Evolutionary conservation across 2,888 invertebrate species (phyloP), one percentile per base, ranked within the genome.

Genomic region (Apoderus coryli): DNA sequence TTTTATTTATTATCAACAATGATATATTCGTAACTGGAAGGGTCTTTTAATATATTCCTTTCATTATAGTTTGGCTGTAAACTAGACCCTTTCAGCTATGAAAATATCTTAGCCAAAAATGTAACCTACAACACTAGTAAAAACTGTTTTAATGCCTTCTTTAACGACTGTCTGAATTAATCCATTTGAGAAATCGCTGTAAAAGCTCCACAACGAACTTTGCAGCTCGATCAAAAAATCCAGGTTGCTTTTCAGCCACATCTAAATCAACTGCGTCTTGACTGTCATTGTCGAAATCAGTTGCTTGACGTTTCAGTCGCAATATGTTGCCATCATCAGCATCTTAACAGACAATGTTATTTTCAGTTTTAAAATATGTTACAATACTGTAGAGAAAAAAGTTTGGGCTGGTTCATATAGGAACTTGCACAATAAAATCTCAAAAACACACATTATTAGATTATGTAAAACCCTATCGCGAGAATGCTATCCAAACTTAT

Each of bases 111-210:
- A 40, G 10, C 41, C 38, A 23, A 40, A 30, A 14, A 41, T 31
- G 31, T 35, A 36, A 2, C 35, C 35, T 5, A 32, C 32, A 4
- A 37, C 35, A 28, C 32, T 26, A 12, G 24, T 16, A 4, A 32
- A 11, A 4, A 36, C 40, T 1, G 29, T 29, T 16, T 13, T 25
- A n/a, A 35, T 14, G 7, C 34, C 36, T 25, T 33, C 34, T 14
- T 35, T 44, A 35, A 38, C 23, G 36, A 35, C 32, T 44, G 31
- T 59, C 57, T 35, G 53, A 44, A 51, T 59, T 59, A 47, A 59
- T 44, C 59, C 59, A 59, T 45, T 53, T 59, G 47, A 59, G 52
- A 53, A 59, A 59, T 47, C 56, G 42, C 49, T 59, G 59, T 14
- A 59, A 36, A 22, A 59, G 44, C 41, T 59, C 58, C 36, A 58